A percentile compares a stretch with the other conserved stretches of the same genome.
phyloP scores from a whole-genome alignment of 2,888 invertebrate species.

The Mayetiola destructor region DNA sequence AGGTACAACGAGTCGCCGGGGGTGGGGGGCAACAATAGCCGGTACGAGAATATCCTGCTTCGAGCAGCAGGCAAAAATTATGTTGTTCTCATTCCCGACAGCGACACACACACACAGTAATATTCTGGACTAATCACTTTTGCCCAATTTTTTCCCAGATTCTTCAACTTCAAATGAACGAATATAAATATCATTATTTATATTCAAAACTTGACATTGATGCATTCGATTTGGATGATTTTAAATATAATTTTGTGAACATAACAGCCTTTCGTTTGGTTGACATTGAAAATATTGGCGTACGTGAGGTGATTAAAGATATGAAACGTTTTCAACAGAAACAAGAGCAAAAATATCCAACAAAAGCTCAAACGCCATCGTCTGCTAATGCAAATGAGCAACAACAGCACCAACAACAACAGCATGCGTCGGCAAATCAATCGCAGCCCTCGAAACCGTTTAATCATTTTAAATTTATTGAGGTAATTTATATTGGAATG shows the following conservation, averaged over 20 bases:
- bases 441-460: neutral
- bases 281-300: conserved; percentile 66
- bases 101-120: conserved; percentile 17
- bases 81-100: neutral
- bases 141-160: conserved; percentile 38
- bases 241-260: conserved; percentile 89
- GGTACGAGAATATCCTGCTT: no score
- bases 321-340: neutral
- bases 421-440: neutral
- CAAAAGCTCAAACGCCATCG: no score
- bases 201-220: conserved; percentile 32
- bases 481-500: neutral
- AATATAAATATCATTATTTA: conserved; percentile 70
- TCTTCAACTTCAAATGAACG: conserved; percentile 67
- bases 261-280: conserved; percentile 85
- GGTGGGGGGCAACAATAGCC: neutral
- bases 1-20: neutral
- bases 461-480: neutral
- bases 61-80: no score
- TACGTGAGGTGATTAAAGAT: conserved; percentile 38
- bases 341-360: neutral
- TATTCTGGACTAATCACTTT: neutral
- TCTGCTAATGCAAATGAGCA: no score
- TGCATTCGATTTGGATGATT: conserved; percentile 82
- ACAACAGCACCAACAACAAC: no score